These are phyloP conservation scores for Alfaro cultratus DNA, from an alignment of 2,797 vertebrate species.

Conservation along the genomic window DNA sequence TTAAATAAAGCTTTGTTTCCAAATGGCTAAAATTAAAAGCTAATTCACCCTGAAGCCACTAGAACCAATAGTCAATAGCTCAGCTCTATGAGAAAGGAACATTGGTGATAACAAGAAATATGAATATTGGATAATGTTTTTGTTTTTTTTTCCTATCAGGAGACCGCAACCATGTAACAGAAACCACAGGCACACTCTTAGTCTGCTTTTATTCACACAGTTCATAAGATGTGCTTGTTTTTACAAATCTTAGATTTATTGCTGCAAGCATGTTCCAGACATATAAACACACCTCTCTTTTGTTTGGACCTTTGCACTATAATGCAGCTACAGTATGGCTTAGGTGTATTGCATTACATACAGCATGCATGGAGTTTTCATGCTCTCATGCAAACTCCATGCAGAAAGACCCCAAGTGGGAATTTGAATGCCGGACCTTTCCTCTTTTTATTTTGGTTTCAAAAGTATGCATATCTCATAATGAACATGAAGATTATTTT, in stretches of 20 bases:
- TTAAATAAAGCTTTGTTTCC: conserved; percentile 9
- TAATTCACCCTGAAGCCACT: conserved; percentile 52
- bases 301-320: neutral
- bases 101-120: conserved; percentile 19
- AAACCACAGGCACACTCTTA: neutral
- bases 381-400: neutral
- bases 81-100: conserved; percentile 18
- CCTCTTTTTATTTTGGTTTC: neutral
- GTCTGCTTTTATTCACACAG: neutral
- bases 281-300: too few species aligned
- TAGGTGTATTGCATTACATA: too few species aligned
- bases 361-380: neutral
- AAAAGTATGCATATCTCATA: neutral
- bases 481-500: neutral
- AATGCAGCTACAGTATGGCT: neutral
- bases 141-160: conserved; percentile 6
- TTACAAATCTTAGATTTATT: neutral
- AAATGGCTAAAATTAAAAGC: conserved; percentile 41
- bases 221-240: neutral
- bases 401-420: neutral
- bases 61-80: conserved; percentile 50
- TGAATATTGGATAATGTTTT: neutral
- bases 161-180: neutral
- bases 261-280: neutral
- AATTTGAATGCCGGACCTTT: neutral